phyloP scores from a whole-genome alignment of 1,140 invertebrate genomes.

The Acromyrmex echinatior region DNA sequence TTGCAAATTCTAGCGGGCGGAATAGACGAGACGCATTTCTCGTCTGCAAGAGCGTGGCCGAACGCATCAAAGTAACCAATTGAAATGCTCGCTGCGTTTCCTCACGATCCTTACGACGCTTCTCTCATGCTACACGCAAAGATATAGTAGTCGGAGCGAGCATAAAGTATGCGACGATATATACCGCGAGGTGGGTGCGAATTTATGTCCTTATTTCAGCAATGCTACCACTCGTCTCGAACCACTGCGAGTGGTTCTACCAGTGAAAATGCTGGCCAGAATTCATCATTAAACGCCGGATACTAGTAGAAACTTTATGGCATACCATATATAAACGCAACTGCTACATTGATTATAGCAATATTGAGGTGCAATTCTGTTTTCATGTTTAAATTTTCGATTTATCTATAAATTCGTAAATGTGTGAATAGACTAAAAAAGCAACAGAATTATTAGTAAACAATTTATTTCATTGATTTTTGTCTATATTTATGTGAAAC shows the following conservation, averaged over 20 bases:
- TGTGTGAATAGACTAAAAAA: neutral
- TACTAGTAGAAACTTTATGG: constrained; percentile 44
- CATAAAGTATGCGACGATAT: constrained; percentile 74
- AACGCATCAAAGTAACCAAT: constrained; percentile 74
- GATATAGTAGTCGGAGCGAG: constrained; percentile 59
- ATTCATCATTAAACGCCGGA: constrained; percentile 33
- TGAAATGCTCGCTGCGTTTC: constrained; percentile 76
- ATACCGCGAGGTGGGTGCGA: constrained; percentile 62
- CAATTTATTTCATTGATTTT: neutral
- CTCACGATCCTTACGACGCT: constrained; percentile 61
- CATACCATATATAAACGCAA: neutral
- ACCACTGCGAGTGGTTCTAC: constrained; percentile 18
- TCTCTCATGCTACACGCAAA: constrained; percentile 42
- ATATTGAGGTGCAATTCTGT: neutral
- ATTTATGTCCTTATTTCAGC: constrained; percentile 75
- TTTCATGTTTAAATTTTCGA: constrained; percentile 8
- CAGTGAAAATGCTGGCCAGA: constrained; percentile 20
- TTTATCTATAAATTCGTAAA: neutral
- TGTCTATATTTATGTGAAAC: neutral
- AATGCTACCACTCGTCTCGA: constrained; percentile 23
- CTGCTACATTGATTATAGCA: neutral
- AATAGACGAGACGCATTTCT: constrained; percentile 48
- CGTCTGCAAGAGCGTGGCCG: constrained; percentile 58
- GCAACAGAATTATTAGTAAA: neutral
- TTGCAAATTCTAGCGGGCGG: constrained; percentile 79